Percentiles rank a stretch among this genome's conserved stretches.
phyloP scores from a whole-genome alignment of 2,888 invertebrate species.

The Stomorhina lunata region DNA sequence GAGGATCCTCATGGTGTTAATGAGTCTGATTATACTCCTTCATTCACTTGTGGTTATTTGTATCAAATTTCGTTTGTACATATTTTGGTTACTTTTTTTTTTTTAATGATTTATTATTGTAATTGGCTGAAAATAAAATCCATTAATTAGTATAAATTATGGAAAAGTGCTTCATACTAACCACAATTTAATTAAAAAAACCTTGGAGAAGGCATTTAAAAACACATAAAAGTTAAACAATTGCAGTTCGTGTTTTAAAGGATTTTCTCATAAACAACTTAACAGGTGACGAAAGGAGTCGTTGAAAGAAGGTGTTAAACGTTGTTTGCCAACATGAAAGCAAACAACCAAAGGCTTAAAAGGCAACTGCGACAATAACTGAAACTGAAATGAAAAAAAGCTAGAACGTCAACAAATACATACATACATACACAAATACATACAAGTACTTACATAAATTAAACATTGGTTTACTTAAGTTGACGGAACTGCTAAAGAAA shows the following conservation, averaged over 20 bases:
- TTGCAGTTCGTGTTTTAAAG: not conserved
- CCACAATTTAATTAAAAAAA: too few species aligned
- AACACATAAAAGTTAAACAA: not conserved
- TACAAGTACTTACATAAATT: too few species aligned
- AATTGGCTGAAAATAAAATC: too few species aligned
- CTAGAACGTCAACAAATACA: not conserved
- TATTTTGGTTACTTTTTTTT: too few species aligned
- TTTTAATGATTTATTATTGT: too few species aligned
- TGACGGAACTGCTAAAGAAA: constrained; percentile 23
- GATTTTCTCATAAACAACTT: not conserved
- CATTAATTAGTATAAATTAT: too few species aligned
- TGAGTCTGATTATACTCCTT: too few species aligned
- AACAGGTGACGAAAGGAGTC: not conserved
- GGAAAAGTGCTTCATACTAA: too few species aligned
- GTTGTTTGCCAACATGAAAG: constrained; percentile 16
- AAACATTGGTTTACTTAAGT: constrained; percentile 27
- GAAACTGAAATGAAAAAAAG: not conserved
- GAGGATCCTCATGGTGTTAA: too few species aligned
- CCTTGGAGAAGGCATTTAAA: not conserved
- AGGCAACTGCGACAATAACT: not conserved
- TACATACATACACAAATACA: too few species aligned
- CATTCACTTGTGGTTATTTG: too few species aligned
- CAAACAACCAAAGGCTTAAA: constrained; percentile 17
- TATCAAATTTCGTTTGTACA: too few species aligned
- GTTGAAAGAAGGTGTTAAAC: constrained; percentile 40